Conservation (phyloP, 2,113 vertebrate species). For the Gulo gulo region DNA sequence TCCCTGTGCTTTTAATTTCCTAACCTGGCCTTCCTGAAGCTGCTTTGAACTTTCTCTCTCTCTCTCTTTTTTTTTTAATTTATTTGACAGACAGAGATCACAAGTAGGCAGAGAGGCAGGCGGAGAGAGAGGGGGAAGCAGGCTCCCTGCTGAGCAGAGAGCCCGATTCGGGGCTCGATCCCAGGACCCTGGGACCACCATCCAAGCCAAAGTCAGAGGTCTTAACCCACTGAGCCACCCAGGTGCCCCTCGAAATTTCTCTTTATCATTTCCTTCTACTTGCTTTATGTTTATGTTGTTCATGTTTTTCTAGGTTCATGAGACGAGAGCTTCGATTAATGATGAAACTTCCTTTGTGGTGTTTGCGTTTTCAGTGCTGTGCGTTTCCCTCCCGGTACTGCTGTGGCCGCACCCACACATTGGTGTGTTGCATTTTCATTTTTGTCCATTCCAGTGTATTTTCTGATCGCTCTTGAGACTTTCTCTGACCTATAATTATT, state of each 20-base stretch:
- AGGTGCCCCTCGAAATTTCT: neutral
- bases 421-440: neutral
- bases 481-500: neutral
- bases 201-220: no score
- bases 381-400: neutral
- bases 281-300: neutral
- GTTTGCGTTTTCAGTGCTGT: neutral
- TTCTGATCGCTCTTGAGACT: neutral
- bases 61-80: no score
- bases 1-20: neutral
- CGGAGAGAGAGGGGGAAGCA: no score
- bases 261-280: neutral
- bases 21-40: neutral
- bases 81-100: no score
- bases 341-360: neutral
- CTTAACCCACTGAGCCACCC: no score
- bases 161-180: no score
- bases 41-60: neutral
- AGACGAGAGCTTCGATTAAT: neutral
- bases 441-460: neutral
- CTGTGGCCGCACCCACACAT: neutral
- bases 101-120: no score
- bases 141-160: no score
- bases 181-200: no score
- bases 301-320: neutral